Percentiles rank a stretch among this genome's conserved stretches.
These are phyloP conservation scores for Conus betulinus DNA, from an alignment of 1,140 invertebrate genomes.

Conservation along the genomic window DNA sequence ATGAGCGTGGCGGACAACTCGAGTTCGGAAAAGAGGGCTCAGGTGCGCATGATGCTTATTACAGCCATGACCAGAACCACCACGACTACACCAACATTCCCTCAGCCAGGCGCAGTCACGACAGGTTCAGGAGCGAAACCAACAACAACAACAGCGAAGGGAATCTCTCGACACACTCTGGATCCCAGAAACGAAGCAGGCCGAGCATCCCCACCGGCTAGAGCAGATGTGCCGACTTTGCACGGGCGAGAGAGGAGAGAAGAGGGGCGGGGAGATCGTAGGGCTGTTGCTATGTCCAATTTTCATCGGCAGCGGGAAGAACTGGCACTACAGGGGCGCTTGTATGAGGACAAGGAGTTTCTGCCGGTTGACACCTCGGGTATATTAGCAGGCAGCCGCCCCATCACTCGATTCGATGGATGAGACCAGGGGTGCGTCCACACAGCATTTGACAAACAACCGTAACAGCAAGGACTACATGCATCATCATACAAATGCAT, in stretches of 20 bases:
- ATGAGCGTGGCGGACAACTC: background rate
- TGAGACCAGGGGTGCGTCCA: conserved; percentile 74
- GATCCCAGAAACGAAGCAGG: background rate
- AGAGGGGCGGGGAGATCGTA: background rate
- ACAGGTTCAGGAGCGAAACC: background rate
- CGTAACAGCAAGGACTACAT: too few relatives aligned
- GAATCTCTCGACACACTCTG: background rate
- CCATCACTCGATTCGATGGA: conserved; percentile 76
- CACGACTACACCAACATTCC: conserved; percentile 11
- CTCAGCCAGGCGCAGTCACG: background rate
- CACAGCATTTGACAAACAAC: background rate
- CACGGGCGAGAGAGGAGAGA: background rate
- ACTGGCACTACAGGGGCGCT: conserved; percentile 77
- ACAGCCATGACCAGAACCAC: background rate
- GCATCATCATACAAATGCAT: too few relatives aligned
- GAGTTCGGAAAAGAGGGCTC: background rate
- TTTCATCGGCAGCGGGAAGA: conserved; percentile 60
- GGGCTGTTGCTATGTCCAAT: background rate
- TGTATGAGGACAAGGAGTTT: conserved; percentile 85
- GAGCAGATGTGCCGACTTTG: background rate
- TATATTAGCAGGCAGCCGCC: conserved; percentile 79
- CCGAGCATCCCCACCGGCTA: background rate
- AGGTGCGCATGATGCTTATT: background rate
- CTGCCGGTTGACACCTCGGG: conserved; percentile 77
- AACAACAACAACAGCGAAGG: background rate